Evolutionary conservation across 2,888 invertebrate species (phyloP).

Genomic region (Macrosiphum euphorbiae): DNA sequence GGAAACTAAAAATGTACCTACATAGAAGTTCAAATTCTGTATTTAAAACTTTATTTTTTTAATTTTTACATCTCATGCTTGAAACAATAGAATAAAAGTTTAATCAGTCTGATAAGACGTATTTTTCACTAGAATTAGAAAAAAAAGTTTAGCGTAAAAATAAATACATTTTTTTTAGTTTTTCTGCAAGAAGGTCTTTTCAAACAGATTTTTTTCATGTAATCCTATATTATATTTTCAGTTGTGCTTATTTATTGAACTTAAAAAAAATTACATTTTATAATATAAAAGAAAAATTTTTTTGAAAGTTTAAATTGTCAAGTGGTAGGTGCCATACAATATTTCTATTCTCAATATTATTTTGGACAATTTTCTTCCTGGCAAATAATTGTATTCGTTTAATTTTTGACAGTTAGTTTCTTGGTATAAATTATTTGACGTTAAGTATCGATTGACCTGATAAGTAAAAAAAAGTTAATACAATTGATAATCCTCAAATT

Average conservation of each 20-base stretch:
- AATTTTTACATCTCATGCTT: not conserved
- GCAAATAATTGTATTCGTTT: not conserved
- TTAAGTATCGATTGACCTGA: not conserved
- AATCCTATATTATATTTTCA: too few relatives aligned
- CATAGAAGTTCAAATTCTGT: not conserved
- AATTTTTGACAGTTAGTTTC: not conserved
- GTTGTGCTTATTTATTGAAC: not conserved
- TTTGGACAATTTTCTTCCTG: not conserved
- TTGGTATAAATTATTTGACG: not conserved
- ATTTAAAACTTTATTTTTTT: not conserved
- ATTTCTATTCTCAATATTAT: not conserved
- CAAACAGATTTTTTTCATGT: too few relatives aligned
- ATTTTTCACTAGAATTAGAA: not conserved
- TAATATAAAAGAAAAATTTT: not conserved
- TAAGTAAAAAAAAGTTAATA: not conserved
- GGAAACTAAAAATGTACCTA: not conserved
- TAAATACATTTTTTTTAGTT: not conserved
- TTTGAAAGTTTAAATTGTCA: not conserved
- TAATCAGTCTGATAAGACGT: not conserved
- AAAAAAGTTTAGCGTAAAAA: not conserved
- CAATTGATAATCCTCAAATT: not conserved
- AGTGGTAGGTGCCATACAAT: not conserved
- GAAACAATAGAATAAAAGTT: not conserved
- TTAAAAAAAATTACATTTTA: not conserved
- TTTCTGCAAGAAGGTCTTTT: not conserved